Conservation (phyloP, 2,113 vertebrate species). For the Fukomys damarensis region DNA sequence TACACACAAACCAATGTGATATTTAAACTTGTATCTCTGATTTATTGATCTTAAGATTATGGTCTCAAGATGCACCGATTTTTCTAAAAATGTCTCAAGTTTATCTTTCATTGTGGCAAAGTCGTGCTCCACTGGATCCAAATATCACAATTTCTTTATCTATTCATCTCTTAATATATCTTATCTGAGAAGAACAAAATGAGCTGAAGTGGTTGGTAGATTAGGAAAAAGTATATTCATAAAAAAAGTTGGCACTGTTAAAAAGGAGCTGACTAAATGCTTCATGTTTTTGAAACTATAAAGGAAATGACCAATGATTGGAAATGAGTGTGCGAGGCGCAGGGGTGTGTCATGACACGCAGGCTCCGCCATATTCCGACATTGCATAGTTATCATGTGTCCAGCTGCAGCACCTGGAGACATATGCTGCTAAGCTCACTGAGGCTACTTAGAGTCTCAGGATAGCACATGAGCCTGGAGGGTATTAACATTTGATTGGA, state of each 20-base stretch:
- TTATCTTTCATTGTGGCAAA: not conserved
- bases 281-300: not conserved
- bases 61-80: not conserved
- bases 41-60: not conserved
- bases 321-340: fast-evolving
- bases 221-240: not conserved
- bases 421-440: not conserved
- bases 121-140: not conserved
- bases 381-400: not conserved
- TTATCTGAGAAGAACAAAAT: not conserved
- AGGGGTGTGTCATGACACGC: not conserved
- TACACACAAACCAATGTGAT: not conserved
- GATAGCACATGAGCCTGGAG: not conserved
- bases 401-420: not conserved
- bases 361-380: not conserved
- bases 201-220: not conserved
- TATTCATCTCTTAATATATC: not conserved
- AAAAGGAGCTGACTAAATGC: not conserved
- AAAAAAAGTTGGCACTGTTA: not conserved
- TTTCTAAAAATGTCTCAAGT: not conserved
- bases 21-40: not conserved
- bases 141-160: not conserved
- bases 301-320: not conserved
- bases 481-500: not conserved
- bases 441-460: not conserved